Conservation (phyloP, 2,888 invertebrate species). For the Zaprionus bogoriensis region DNA sequence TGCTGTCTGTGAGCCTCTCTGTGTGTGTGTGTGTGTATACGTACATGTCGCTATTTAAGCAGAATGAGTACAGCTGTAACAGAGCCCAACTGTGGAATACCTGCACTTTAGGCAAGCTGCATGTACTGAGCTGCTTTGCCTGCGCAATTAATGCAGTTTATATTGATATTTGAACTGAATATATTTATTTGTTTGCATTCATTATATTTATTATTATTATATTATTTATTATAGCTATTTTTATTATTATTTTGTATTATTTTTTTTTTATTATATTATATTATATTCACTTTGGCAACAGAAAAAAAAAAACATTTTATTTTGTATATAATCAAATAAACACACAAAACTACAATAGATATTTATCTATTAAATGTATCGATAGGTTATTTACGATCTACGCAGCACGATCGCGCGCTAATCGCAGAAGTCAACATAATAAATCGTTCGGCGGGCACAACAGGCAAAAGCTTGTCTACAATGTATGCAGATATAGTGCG, state of each 20-base stretch:
- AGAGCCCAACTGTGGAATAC: constrained; percentile 19
- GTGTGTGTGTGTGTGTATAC: constrained; percentile 5
- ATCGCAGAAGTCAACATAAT: background rate
- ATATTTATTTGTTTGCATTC: no score
- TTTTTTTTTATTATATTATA: no score
- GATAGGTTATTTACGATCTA: background rate
- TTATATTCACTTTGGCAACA: no score
- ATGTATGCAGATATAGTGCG: constrained; percentile 3
- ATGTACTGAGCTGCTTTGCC: no score
- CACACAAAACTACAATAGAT: background rate
- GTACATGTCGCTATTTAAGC: constrained; percentile 1
- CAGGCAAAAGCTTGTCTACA: constrained; percentile 26
- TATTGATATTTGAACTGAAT: no score
- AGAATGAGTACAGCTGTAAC: constrained; percentile 13
- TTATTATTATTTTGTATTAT: no score
- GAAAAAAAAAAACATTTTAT: background rate
- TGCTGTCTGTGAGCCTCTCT: background rate
- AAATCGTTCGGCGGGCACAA: background rate
- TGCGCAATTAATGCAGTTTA: no score
- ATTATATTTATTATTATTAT: no score
- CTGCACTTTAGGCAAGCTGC: no score
- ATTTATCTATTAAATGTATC: no score
- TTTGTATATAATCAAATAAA: background rate
- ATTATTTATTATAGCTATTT: no score
- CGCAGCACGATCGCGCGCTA: background rate